Conservation (phyloP, 2,888 invertebrate species). For the Tiliacea aurago region DNA sequence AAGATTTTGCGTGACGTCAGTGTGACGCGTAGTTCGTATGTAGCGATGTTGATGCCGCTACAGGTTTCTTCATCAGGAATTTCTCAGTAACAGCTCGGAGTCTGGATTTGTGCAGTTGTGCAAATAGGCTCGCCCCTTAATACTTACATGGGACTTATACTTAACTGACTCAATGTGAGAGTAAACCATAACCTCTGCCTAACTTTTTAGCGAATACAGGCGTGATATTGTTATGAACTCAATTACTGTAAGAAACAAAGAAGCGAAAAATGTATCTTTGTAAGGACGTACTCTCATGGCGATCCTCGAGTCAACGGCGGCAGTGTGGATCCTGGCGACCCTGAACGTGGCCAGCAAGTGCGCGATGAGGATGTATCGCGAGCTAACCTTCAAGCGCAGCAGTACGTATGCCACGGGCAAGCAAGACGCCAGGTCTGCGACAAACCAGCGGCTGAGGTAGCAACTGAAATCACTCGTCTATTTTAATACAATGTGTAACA, state of each 20-base stretch:
- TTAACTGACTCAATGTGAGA: neutral
- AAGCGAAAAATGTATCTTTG: neutral
- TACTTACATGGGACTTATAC: too few species aligned
- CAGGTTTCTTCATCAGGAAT: too few species aligned
- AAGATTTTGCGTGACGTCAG: too few species aligned
- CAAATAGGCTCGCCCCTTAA: neutral
- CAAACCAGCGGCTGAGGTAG: slow-evolving; percentile 72
- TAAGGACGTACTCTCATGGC: slow-evolving; percentile 68
- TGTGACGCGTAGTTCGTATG: too few species aligned
- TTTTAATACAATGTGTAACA: neutral
- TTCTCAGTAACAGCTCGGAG: neutral
- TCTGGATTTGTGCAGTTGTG: neutral
- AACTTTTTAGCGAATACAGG: neutral
- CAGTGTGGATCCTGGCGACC: slow-evolving; percentile 63
- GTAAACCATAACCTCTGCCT: neutral
- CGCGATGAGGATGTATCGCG: slow-evolving; percentile 65
- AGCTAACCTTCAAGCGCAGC: slow-evolving; percentile 27
- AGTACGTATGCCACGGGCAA: slow-evolving; percentile 70
- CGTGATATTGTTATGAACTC: neutral
- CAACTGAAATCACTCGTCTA: slow-evolving; percentile 63
- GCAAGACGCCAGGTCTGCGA: slow-evolving; percentile 72
- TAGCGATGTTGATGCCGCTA: too few species aligned
- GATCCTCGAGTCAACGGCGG: slow-evolving; percentile 60
- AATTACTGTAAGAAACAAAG: neutral
- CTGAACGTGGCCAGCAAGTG: slow-evolving; percentile 71